These are phyloP conservation scores for Phymatocera aterrima DNA, from an alignment of 2,888 invertebrate species.

Conservation along the genomic window DNA sequence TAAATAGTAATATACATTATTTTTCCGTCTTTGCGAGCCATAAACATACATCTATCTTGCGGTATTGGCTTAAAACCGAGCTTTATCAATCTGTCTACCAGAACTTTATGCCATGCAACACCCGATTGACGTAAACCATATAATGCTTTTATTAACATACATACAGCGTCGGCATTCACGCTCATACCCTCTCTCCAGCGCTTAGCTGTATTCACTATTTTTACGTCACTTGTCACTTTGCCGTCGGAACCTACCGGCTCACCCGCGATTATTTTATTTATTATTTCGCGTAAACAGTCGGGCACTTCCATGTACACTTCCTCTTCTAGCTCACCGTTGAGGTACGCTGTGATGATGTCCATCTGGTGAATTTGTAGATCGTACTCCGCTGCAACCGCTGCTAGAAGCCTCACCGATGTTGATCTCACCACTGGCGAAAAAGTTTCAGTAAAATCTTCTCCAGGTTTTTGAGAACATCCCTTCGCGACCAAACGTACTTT, in stretches of 20 bases:
- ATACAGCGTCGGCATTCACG: constrained; percentile 15
- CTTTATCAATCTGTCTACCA: constrained; percentile 6
- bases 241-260: constrained; percentile 16
- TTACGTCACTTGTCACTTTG: not conserved
- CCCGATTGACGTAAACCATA: constrained; percentile 44
- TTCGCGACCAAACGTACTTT: constrained; percentile 49
- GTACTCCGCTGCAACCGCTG: constrained; percentile 46
- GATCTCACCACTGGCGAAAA: constrained; percentile 48
- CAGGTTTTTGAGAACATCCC: constrained; percentile 48
- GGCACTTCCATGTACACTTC: constrained; percentile 32
- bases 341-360: constrained; percentile 50
- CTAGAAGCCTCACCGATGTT: constrained; percentile 46
- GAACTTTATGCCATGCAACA: constrained; percentile 25
- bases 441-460: constrained; percentile 46
- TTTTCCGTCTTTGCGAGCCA: constrained; percentile 14
- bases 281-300: constrained; percentile 25
- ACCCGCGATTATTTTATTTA: constrained; percentile 17
- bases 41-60: constrained; percentile 43
- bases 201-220: constrained; percentile 32
- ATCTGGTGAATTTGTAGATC: constrained; percentile 49
- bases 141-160: constrained; percentile 17
- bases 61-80: constrained; percentile 33
- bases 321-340: constrained; percentile 47
- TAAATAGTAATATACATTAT: constrained; percentile 31
- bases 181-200: constrained; percentile 27